Evolutionary conservation across 2,113 vertebrate species (phyloP).

Genomic region (Sphaerodactylus townsendi): DNA sequence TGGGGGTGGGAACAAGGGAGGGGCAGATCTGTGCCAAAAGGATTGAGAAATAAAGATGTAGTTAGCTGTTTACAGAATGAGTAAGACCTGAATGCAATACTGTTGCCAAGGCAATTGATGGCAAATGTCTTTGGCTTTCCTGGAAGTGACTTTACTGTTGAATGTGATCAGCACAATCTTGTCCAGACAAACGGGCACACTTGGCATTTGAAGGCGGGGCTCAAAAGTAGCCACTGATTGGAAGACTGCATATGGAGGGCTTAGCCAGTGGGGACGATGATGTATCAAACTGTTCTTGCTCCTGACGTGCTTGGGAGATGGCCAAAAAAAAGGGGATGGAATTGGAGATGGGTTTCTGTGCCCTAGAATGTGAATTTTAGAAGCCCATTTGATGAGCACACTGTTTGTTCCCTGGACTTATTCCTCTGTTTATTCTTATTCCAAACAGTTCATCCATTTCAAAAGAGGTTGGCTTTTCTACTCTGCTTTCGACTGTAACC

Average conservation of each 20-base stretch:
- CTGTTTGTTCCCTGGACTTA: no score
- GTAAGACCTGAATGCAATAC: background rate
- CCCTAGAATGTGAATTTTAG: background rate
- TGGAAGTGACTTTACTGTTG: background rate
- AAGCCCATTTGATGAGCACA: no score
- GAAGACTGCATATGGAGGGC: background rate
- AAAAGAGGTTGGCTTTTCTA: background rate
- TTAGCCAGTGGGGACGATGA: background rate
- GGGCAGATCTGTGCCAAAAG: background rate
- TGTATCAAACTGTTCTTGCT: no score
- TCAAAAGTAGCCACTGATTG: background rate
- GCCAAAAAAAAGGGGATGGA: background rate
- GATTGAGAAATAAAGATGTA: slow-evolving; percentile 30
- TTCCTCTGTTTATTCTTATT: background rate
- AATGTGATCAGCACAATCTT: background rate
- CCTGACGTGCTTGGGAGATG: background rate
- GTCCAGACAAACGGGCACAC: background rate
- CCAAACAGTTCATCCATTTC: background rate
- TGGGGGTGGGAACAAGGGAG: background rate
- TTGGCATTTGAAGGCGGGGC: slow-evolving; percentile 16
- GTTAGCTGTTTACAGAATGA: slow-evolving; percentile 9
- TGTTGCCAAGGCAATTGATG: slow-evolving; percentile 2
- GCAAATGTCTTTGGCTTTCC: background rate
- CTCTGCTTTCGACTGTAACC: background rate
- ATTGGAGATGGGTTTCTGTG: no score